Conservation (phyloP, 1,140 invertebrate species). For the Bombus picipes region DNA sequence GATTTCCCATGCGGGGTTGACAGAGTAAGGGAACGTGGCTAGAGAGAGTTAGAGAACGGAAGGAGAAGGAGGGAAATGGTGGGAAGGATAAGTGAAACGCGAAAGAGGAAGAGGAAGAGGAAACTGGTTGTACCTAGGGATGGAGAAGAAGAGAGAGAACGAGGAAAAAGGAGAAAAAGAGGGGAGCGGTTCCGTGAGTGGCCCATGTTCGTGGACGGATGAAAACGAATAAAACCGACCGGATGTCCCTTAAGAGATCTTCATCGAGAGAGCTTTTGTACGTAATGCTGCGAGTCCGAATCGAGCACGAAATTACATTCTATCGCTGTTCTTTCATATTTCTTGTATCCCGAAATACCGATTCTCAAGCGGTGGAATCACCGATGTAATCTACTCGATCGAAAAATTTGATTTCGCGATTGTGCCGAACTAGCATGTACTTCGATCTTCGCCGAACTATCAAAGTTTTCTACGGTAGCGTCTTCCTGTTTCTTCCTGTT, state of each 20-base stretch:
- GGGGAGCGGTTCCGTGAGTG: slow-evolving; percentile 32
- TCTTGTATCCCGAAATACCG: neutral
- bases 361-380: neutral
- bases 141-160: neutral
- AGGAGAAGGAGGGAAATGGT: neutral
- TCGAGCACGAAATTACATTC: slow-evolving; percentile 50
- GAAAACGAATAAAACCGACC: slow-evolving; percentile 58
- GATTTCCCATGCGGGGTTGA: slow-evolving; percentile 75
- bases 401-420: neutral
- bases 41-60: slow-evolving; percentile 6
- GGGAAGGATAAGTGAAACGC: neutral
- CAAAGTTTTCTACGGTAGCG: neutral
- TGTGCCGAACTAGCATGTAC: no score
- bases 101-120: neutral
- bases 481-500: neutral
- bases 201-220: slow-evolving; percentile 39
- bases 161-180: neutral
- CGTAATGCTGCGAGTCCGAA: slow-evolving; percentile 44
- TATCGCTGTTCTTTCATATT: slow-evolving; percentile 26
- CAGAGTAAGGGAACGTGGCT: slow-evolving; percentile 20
- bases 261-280: slow-evolving; percentile 59
- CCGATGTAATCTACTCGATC: neutral
- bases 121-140: neutral
- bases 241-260: slow-evolving; percentile 60
- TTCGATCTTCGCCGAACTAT: neutral